These are phyloP conservation scores for Phacellophora camtschatica DNA, from an alignment of 30 jellyfish, hydroid and myxozoan genomes.

Conservation along the genomic window DNA sequence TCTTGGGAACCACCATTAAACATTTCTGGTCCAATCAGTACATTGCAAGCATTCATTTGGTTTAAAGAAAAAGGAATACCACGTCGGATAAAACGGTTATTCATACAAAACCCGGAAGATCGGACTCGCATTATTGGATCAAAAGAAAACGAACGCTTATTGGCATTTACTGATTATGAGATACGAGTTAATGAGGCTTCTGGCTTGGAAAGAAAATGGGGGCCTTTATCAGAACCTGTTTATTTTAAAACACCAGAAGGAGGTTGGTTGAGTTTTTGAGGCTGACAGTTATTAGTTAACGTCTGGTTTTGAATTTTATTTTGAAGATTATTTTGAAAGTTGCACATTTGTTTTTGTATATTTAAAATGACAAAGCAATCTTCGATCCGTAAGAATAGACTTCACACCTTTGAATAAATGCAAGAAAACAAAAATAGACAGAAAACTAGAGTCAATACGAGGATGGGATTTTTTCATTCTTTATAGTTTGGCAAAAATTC, in stretches of 20 bases:
- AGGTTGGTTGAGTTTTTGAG: conserved; percentile 53
- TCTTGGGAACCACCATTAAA: conserved; percentile 65
- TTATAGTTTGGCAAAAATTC: too few relatives aligned
- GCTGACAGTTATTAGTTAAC: too few relatives aligned
- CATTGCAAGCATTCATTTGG: conserved; percentile 10
- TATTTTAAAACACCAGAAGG: conserved; percentile 78
- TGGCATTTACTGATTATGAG: conserved; percentile 51
- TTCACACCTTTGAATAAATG: too few relatives aligned
- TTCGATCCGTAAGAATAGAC: too few relatives aligned
- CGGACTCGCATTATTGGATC: conserved; percentile 1
- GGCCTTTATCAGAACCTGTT: conserved; percentile 46
- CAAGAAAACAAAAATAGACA: too few relatives aligned
- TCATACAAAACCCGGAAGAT: conserved; percentile 17
- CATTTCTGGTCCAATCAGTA: conserved; percentile 56
- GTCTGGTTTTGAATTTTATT: too few relatives aligned
- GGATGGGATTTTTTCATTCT: too few relatives aligned
- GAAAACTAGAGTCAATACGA: too few relatives aligned
- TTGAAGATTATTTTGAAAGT: too few relatives aligned
- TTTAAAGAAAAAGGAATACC: conserved; percentile 28
- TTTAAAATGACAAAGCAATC: too few relatives aligned
- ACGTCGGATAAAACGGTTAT: not conserved
- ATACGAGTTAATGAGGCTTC: conserved; percentile 68
- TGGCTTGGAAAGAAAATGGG: conserved; percentile 75
- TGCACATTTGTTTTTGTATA: too few relatives aligned
- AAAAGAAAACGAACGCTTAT: not conserved